Evolutionary conservation across 2,888 invertebrate genomes (phyloP).

Genomic region (Drosophila meridionalis): DNA sequence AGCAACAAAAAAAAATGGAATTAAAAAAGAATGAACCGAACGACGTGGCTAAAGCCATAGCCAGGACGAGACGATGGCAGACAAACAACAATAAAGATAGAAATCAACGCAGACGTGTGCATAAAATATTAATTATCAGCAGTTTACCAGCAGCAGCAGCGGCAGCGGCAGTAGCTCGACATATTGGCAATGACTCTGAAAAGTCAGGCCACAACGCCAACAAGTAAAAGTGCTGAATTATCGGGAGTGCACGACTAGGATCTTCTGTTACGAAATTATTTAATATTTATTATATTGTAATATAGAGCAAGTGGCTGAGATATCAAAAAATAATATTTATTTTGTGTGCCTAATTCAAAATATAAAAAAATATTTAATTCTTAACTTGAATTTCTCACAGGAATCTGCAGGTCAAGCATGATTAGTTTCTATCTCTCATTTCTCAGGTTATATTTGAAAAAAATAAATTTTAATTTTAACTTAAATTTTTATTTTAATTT

Average conservation of each 20-base stretch:
- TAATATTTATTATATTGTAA: too few relatives aligned
- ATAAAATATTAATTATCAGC: slow-evolving; percentile 79
- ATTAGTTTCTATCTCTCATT: too few relatives aligned
- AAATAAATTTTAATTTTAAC: too few relatives aligned
- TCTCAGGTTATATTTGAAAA: too few relatives aligned
- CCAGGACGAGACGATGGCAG: slow-evolving; percentile 50
- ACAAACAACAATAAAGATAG: slow-evolving; percentile 80
- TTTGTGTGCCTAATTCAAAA: too few relatives aligned
- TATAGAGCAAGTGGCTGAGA: too few relatives aligned
- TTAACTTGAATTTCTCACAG: too few relatives aligned
- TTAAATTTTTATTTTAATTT: too few relatives aligned
- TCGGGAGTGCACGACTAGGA: background rate
- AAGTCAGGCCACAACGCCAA: slow-evolving; percentile 43
- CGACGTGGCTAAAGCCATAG: slow-evolving; percentile 19
- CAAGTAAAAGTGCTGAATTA: slow-evolving; percentile 6
- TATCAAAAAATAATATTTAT: too few relatives aligned
- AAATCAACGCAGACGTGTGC: slow-evolving; percentile 80
- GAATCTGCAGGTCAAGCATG: too few relatives aligned
- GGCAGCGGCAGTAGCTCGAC: slow-evolving; percentile 44
- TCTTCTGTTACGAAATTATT: too few relatives aligned
- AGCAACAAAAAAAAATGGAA: slow-evolving; percentile 16
- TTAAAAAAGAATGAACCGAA: slow-evolving; percentile 24
- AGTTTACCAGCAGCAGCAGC: slow-evolving; percentile 61
- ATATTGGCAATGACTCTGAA: slow-evolving; percentile 74
- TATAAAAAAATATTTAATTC: too few relatives aligned